Evolutionary conservation across 2,888 invertebrate species (phyloP), one percentile per base, ranked within the genome.

Genomic region (Meiosimyza platycephala): DNA sequence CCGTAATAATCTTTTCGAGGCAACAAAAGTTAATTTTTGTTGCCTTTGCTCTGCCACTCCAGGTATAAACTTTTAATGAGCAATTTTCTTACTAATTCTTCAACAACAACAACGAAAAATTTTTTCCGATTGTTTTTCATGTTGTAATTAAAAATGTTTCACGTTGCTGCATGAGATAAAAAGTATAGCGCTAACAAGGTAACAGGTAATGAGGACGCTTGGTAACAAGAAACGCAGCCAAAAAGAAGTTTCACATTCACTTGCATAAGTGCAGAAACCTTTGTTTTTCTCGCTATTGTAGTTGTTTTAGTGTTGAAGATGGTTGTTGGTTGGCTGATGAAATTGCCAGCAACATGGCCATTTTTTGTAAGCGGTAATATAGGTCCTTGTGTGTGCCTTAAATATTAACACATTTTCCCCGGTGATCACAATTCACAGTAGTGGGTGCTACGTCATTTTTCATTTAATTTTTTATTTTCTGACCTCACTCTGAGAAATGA

Each of bases 11-110:
- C 40, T 9, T 40, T 40, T 40, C 1, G 9, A 9, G 9, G 40
- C 9, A 40, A 9, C 40, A 54, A 12, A 57, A 57, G 57, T 18
- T 22, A 57, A 57, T 57, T 54, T n/a, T 16, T 11, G 28, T 28
- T 28, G 1, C 0, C 9, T 9, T 5, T 6, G 9, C 40, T 40
- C 2, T 40, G 40, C 60, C 65, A 50, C 73, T 70, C 65, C 73
- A 66, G 22, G 66, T 70, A 66, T 64, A 67, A 74, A 74, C 69
- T 74, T 74, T 74, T 74, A 72, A 74, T 72, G 70, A 74, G 70
- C 65, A 70, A 70, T 60, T 72, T 52, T 72, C 62, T 47, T 52
- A 52, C 62, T 69, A 52, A 69, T 69, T 60, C 51, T 69, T 57
- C 59, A 57, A 28, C 28, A 28, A 28, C 28, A 28, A 28, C 59